Conservation (phyloP, 1,140 invertebrate genomes). For the Pollicipes pollicipes region DNA sequence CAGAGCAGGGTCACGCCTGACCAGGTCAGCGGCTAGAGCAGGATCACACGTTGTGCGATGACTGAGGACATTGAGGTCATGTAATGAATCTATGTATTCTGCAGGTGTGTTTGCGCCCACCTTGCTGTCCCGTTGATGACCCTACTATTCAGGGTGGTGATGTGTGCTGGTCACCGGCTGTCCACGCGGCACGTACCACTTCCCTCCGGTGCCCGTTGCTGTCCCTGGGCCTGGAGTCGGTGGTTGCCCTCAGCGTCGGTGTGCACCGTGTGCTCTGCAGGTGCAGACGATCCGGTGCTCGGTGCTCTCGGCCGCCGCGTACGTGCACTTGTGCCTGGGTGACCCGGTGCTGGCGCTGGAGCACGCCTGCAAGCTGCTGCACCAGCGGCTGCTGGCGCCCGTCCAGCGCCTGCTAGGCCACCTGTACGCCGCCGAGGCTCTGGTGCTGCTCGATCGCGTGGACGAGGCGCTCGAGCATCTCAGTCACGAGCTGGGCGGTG, state of each 20-base stretch:
- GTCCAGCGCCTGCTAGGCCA: conserved; percentile 49
- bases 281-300: conserved; percentile 33
- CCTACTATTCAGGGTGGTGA: no score
- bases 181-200: no score
- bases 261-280: no score
- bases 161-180: no score
- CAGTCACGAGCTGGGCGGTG: conserved; percentile 39
- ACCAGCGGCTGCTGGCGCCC: conserved; percentile 30
- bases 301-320: conserved; percentile 57
- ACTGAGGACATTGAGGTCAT: no score
- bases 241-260: no score
- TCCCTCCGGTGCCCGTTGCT: no score
- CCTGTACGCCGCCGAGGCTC: conserved; percentile 70
- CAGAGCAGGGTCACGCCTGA: conserved; percentile 8
- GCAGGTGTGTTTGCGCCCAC: no score
- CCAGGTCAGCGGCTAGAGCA: conserved; percentile 12
- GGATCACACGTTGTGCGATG: no score
- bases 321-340: conserved; percentile 63
- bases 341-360: conserved; percentile 64
- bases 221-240: no score
- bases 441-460: conserved; percentile 63
- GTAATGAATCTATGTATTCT: no score
- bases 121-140: no score
- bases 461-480: conserved; percentile 64
- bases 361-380: conserved; percentile 48